A percentile compares a stretch with the other conserved stretches of the same genome.
Evolutionary conservation across 2,797 vertebrate genomes (phyloP).

Genomic region (Cephalopachus bancanus): DNA sequence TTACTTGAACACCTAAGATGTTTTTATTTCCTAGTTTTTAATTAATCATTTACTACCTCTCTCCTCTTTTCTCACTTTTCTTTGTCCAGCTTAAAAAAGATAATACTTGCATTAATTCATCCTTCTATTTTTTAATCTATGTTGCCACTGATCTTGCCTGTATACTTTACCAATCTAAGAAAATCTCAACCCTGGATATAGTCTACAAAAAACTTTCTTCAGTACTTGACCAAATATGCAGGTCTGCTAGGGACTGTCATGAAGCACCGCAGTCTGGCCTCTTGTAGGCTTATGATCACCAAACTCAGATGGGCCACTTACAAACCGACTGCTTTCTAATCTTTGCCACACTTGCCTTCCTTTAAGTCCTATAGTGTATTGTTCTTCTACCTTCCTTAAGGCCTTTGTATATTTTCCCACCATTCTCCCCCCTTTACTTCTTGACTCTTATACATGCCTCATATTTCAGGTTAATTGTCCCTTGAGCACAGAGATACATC

Average conservation of each 20-base stretch:
- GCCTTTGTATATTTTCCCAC: background rate
- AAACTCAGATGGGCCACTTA: background rate
- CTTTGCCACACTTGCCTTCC: background rate
- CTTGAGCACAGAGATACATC: background rate
- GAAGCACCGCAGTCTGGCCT: background rate
- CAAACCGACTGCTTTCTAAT: background rate
- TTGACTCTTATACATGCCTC: background rate
- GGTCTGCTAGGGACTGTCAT: background rate
- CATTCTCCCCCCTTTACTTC: background rate
- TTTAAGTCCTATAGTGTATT: background rate
- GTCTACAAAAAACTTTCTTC: background rate
- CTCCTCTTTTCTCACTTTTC: background rate
- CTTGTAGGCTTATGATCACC: background rate
- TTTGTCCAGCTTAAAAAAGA: background rate
- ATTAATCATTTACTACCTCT: background rate
- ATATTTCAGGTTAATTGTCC: background rate
- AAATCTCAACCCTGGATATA: slow-evolving; percentile 1
- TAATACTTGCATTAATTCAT: background rate
- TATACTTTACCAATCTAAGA: background rate
- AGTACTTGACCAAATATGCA: background rate
- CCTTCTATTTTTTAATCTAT: background rate
- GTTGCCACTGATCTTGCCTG: background rate
- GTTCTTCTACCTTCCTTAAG: background rate
- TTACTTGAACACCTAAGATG: background rate
- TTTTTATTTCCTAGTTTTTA: background rate